Conservation (phyloP, 2,797 vertebrate species). For the Rhinella marina region DNA sequence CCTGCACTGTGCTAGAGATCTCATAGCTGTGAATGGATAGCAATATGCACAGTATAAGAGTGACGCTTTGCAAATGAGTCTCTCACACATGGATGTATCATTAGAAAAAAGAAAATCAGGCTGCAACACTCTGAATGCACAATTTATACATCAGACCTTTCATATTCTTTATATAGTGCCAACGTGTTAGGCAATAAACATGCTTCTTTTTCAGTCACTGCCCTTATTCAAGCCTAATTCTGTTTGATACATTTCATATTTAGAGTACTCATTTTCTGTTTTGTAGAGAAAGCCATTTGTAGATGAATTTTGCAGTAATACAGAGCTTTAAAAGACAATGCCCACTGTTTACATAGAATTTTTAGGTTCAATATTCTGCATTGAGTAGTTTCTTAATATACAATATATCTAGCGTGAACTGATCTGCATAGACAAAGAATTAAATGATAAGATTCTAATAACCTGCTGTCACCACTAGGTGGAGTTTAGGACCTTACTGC, state of each 20-base stretch:
- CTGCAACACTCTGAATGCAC: not conserved
- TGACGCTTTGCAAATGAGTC: conserved; percentile 16
- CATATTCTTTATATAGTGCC: not conserved
- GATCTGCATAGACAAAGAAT: too few species aligned
- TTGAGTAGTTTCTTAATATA: too few species aligned
- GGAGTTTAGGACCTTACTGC: too few species aligned
- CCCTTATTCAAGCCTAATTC: not conserved
- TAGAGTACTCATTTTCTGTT: not conserved
- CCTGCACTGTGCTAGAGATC: conserved; percentile 75
- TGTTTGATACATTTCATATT: not conserved
- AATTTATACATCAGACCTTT: not conserved
- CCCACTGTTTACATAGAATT: too few species aligned
- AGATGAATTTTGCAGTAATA: too few species aligned
- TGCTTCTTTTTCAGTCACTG: not conserved
- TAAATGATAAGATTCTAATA: too few species aligned
- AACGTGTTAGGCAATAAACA: not conserved
- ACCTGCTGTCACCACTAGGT: too few species aligned
- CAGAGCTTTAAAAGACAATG: too few species aligned
- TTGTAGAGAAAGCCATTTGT: not conserved
- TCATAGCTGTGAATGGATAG: conserved; percentile 69
- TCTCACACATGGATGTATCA: conserved; percentile 33
- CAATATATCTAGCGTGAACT: too few species aligned
- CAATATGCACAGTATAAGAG: conserved; percentile 53
- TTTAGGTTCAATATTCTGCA: too few species aligned
- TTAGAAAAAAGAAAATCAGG: conserved; percentile 3